Evolutionary conservation across 2,888 invertebrate genomes (phyloP).

Genomic region (Chrysotoxum bicinctum): DNA sequence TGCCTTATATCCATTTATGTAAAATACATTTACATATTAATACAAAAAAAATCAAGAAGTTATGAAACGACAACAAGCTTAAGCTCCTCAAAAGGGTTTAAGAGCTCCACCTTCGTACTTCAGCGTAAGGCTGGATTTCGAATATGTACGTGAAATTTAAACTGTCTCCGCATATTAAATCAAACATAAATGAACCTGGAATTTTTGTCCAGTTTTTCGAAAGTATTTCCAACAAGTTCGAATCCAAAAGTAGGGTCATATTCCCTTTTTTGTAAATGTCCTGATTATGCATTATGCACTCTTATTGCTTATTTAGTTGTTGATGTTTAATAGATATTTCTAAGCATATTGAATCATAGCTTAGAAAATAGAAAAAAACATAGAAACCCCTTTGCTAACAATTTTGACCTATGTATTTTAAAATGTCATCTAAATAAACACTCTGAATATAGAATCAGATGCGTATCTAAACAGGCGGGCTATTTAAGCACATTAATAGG

Average conservation of each 20-base stretch:
- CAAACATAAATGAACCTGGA: not conserved
- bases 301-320: not conserved
- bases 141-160: not conserved
- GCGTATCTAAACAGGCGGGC: not conserved
- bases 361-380: no score
- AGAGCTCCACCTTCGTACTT: conserved; percentile 9
- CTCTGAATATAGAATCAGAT: not conserved
- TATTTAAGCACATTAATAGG: conserved; percentile 21
- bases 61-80: conserved; percentile 40
- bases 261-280: not conserved
- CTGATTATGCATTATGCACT: not conserved
- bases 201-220: not conserved
- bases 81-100: conserved; percentile 51
- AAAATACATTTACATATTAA: conserved; percentile 23
- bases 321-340: not conserved
- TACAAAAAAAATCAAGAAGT: conserved; percentile 10
- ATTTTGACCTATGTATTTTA: conserved; percentile 13
- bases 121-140: not conserved
- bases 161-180: not conserved
- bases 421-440: conserved; percentile 31
- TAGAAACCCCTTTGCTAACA: conserved; percentile 1
- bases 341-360: conserved; percentile 9
- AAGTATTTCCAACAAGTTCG: not conserved
- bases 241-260: not conserved
- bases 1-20: conserved; percentile 67